These are phyloP conservation scores for Zele albiditarsus DNA, from an alignment of 2,888 invertebrate species.

Conservation along the genomic window DNA sequence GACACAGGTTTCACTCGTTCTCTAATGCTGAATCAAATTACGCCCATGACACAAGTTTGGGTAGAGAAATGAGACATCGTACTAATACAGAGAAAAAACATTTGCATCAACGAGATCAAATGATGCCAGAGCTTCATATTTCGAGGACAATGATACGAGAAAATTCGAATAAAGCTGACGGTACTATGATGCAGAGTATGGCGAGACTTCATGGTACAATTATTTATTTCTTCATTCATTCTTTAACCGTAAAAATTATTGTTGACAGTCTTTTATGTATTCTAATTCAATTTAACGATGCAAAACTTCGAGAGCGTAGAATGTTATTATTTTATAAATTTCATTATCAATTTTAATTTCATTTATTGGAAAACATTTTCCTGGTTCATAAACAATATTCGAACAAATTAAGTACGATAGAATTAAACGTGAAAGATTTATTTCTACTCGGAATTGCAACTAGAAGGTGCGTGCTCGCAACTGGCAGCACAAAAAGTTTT, in stretches of 20 bases:
- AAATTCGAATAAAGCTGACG: constrained; percentile 51
- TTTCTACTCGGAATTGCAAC: no score
- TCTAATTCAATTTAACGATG: no score
- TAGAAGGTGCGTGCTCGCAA: no score
- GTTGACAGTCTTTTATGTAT: no score
- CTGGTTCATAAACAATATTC: not conserved
- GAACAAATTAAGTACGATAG: no score
- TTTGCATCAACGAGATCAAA: constrained; percentile 49
- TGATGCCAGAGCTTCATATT: constrained; percentile 62
- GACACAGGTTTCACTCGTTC: constrained; percentile 65
- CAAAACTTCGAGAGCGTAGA: no score
- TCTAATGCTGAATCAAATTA: constrained; percentile 64
- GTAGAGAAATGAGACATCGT: constrained; percentile 52
- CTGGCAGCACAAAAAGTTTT: no score
- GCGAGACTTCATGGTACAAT: constrained; percentile 45
- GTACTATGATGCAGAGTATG: constrained; percentile 33
- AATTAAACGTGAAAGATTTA: no score
- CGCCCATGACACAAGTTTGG: constrained; percentile 59
- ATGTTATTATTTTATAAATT: no score
- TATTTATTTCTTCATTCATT: constrained; percentile 27
- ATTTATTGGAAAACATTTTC: not conserved
- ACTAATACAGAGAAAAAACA: constrained; percentile 54
- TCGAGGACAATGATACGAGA: constrained; percentile 68
- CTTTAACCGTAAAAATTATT: constrained; percentile 32
- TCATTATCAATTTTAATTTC: no score